These are phyloP conservation scores for Brachyhypopomus occidentalis DNA, from an alignment of 2,113 vertebrate species.

Conservation along the genomic window DNA sequence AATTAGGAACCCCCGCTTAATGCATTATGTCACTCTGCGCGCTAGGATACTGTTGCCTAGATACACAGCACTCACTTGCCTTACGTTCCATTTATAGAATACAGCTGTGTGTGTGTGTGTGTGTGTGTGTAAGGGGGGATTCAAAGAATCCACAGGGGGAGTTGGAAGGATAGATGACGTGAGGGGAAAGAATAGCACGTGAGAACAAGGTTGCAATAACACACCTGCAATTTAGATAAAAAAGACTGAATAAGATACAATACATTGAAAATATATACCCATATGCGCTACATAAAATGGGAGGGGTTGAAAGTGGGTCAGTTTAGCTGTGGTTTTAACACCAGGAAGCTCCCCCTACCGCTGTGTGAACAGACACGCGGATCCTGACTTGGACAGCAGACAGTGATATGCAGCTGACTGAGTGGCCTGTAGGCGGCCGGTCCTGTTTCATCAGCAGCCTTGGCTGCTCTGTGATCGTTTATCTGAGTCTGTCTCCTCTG, in stretches of 20 bases:
- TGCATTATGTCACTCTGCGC: slow-evolving; percentile 45
- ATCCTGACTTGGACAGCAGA: too few relatives aligned
- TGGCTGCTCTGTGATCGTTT: too few relatives aligned
- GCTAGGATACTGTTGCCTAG: slow-evolving; percentile 55
- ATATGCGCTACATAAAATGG: background rate
- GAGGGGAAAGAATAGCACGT: background rate
- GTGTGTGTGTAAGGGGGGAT: slow-evolving; percentile 14
- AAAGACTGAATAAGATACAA: background rate
- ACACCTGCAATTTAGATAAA: slow-evolving; percentile 21
- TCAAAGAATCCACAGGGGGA: slow-evolving; percentile 7
- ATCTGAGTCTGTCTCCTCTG: too few relatives aligned
- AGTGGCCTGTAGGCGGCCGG: too few relatives aligned
- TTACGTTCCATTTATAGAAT: slow-evolving; percentile 51
- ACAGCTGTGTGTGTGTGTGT: slow-evolving; percentile 47
- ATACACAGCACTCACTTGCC: slow-evolving; percentile 44
- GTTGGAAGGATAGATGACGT: background rate
- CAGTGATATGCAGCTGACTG: too few relatives aligned
- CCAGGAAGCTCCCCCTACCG: too few relatives aligned
- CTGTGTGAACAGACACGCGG: too few relatives aligned
- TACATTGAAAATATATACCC: too few relatives aligned
- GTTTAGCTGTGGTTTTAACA: background rate
- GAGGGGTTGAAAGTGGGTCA: background rate
- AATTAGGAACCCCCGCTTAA: slow-evolving; percentile 53
- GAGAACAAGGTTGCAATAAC: slow-evolving; percentile 37
- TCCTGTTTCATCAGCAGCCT: too few relatives aligned